phyloP scores from a whole-genome alignment of 2,888 invertebrate genomes.

The Dasysyrphus albostriatus region DNA sequence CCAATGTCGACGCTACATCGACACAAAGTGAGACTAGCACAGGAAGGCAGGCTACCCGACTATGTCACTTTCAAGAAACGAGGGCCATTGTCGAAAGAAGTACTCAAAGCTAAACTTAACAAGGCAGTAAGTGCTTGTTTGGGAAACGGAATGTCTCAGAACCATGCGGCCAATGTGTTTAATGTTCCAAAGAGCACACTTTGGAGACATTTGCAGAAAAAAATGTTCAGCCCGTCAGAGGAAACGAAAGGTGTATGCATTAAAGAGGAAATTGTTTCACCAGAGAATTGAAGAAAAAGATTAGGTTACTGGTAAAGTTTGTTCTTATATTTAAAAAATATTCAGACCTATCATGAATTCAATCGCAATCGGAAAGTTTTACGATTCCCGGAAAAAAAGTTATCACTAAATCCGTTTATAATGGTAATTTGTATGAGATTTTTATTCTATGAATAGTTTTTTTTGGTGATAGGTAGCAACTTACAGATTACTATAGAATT shows the following conservation, averaged over 20 bases:
- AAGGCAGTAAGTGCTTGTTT: conserved; percentile 82
- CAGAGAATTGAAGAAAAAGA: conserved; percentile 58
- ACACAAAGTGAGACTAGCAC: conserved; percentile 82
- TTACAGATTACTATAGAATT: too few species aligned
- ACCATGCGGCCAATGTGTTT: conserved; percentile 83
- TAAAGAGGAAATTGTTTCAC: conserved; percentile 78
- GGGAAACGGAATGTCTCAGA: conserved; percentile 83
- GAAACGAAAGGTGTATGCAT: conserved; percentile 71
- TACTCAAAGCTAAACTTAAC: conserved; percentile 81
- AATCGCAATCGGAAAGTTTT: too few species aligned
- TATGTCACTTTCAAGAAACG: conserved; percentile 82
- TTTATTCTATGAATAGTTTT: too few species aligned
- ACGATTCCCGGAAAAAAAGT: too few species aligned
- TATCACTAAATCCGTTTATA: too few species aligned
- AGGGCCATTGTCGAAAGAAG: conserved; percentile 82
- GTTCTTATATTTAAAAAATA: background rate
- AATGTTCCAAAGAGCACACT: conserved; percentile 83
- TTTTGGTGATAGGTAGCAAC: too few species aligned
- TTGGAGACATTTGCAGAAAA: conserved; percentile 83
- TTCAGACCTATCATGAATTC: too few species aligned
- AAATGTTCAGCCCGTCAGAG: conserved; percentile 77
- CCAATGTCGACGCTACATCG: conserved; percentile 84
- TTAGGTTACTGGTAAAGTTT: background rate
- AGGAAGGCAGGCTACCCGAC: conserved; percentile 82
- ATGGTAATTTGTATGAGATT: too few species aligned